A percentile compares a stretch with the other conserved stretches of the same genome.
phyloP scores from a whole-genome alignment of 2,888 invertebrate species.

The Neuroscelio doddi region DNA sequence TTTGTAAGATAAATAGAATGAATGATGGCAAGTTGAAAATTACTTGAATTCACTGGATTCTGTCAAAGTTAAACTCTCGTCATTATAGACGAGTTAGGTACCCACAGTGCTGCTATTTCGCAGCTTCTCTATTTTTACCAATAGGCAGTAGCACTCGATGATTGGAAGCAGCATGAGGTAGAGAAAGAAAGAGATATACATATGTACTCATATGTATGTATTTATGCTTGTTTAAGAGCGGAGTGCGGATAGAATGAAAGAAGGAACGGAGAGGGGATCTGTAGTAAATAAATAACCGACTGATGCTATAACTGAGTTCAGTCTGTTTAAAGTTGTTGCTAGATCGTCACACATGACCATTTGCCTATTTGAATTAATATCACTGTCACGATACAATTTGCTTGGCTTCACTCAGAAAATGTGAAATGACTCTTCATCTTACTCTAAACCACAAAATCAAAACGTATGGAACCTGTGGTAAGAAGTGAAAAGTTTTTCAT shows the following conservation, averaged over 20 bases:
- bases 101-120: conserved; percentile 55
- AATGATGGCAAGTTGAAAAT: too few relatives aligned
- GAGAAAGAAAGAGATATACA: conserved; percentile 42
- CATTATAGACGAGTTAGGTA: conserved; percentile 16
- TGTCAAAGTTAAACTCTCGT: background rate
- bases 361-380: background rate
- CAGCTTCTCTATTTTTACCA: conserved; percentile 65
- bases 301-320: conserved; percentile 61
- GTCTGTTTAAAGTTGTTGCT: conserved; percentile 52
- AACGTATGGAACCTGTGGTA: too few relatives aligned
- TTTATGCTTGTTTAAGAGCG: conserved; percentile 45
- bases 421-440: background rate
- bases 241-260: conserved; percentile 47
- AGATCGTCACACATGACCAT: background rate
- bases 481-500: too few relatives aligned
- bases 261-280: conserved; percentile 56
- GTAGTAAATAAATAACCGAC: conserved; percentile 69
- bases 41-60: too few relatives aligned
- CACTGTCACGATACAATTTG: conserved; percentile 1
- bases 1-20: too few relatives aligned
- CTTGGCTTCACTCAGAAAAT: background rate
- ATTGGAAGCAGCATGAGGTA: conserved; percentile 55
- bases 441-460: too few relatives aligned
- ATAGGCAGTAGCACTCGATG: conserved; percentile 61
- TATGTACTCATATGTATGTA: conserved; percentile 28